Evolutionary conservation across 1,140 invertebrate species (phyloP).

Genomic region (Belonocnema kinseyi): DNA sequence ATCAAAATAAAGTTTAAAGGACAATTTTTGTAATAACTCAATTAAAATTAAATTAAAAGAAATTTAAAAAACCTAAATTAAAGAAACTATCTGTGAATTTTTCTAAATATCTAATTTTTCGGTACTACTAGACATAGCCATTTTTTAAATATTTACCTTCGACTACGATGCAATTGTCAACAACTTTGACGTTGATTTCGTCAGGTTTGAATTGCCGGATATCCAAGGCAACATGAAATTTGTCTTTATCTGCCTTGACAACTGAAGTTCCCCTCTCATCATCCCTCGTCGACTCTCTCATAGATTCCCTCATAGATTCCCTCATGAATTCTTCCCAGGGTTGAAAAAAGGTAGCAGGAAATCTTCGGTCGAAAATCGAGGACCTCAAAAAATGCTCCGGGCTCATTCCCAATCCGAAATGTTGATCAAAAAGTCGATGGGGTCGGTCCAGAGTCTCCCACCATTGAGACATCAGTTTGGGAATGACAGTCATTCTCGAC

Average conservation of each 20-base stretch:
- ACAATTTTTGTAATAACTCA: too few species aligned
- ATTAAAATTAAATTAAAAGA: too few species aligned
- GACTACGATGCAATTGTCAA: conserved; percentile 82
- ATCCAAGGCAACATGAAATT: conserved; percentile 78
- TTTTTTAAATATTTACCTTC: conserved; percentile 72
- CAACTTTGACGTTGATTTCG: conserved; percentile 87
- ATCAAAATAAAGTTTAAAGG: too few species aligned
- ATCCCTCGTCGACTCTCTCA: neutral
- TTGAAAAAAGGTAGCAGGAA: conserved; percentile 48
- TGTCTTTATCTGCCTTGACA: conserved; percentile 76
- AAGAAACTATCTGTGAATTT: too few species aligned
- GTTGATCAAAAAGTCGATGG: conserved; percentile 63
- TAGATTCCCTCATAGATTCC: conserved; percentile 31
- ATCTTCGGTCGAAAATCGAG: conserved; percentile 39
- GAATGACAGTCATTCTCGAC: conserved; percentile 61
- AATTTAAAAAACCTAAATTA: neutral
- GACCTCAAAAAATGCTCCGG: conserved; percentile 57
- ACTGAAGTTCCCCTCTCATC: conserved; percentile 66
- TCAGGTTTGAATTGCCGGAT: conserved; percentile 87
- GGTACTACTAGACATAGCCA: too few species aligned
- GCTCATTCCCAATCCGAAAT: conserved; percentile 59
- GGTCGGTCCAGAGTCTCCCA: conserved; percentile 65
- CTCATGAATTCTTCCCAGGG: conserved; percentile 52
- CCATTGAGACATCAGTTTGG: conserved; percentile 66
- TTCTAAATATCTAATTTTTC: too few species aligned